Base-by-base conservation (phyloP, 2,113 vertebrate species). In the Nesospiza acunhae region DNA sequence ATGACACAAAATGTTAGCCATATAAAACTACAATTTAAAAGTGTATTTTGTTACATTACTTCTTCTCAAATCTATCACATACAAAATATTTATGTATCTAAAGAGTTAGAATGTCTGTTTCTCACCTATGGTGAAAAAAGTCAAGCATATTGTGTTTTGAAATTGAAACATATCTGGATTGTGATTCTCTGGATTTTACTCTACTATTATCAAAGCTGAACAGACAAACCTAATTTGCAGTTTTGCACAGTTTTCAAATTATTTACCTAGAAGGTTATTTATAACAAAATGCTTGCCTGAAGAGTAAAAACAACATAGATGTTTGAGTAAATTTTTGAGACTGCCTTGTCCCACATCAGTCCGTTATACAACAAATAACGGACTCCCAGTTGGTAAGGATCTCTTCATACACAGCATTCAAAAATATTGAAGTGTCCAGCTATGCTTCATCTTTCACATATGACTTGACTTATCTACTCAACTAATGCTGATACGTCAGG, bases 141-240 rank as follows among this genome's bases (percentile, higher is more conserved):
- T 82, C 83, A 88, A 86, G 59, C 64, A 52, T 53, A 37, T 26
- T 13, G 9, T 49, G 35, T 42, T 94, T 70, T 84, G 39, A 87
- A 93, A 72, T 16, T 23, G 66, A 93, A 96, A 56, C 49, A 41
- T 87, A 87, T 15, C 95, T 89, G 66, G 67, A 80, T 55, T 84
- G 21, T 56, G 31, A 56, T 72, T 83, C 27, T 70, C 37, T 82
- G 23, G 11, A 9, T 23, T 85, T 82, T 82, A 16, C 9, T 70
- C 39, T 56, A 42, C 13, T 23, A 2, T n/a, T 49, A 56, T 1
- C 2, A 69, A 59, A 93, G 56, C 1, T 9, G 23, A 67, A 81
- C 2, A 59, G 23, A 44, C 33, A 84, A 93, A 80, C 15, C 37
- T 44, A 9, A 53, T 37, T 49, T 80, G 31, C 20, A 69, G 31